Percentiles rank a stretch among this genome's conserved stretches.
Conservation (phyloP, 2,888 invertebrate species). For the Caradrina clavipalpis region DNA sequence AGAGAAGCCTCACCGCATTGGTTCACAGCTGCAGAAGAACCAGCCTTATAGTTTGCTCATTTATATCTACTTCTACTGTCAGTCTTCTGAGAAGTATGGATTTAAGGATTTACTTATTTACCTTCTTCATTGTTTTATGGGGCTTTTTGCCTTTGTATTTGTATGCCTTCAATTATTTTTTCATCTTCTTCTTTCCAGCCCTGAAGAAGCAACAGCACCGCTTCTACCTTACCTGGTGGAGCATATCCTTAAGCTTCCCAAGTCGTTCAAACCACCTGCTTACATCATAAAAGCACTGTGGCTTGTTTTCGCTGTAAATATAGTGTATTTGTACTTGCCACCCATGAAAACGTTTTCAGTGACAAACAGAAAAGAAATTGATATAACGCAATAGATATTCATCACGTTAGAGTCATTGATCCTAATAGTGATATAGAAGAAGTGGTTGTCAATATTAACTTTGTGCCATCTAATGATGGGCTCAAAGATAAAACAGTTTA, state of each 20-base stretch:
- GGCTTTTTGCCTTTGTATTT: background rate
- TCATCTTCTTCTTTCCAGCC: conserved; percentile 67
- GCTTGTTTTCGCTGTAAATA: conserved; percentile 87
- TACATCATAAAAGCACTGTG: conserved; percentile 86
- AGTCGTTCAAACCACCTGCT: conserved; percentile 76
- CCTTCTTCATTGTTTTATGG: background rate
- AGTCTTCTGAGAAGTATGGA: conserved; percentile 85
- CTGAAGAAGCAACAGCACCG: conserved; percentile 81
- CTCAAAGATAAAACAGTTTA: background rate
- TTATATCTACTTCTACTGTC: conserved; percentile 87
- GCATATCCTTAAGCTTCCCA: conserved; percentile 78
- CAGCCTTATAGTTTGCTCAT: conserved; percentile 84
- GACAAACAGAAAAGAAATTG: too few species aligned
- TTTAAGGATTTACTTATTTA: conserved; percentile 59
- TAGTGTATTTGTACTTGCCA: background rate
- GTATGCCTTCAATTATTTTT: background rate
- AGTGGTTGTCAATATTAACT: background rate
- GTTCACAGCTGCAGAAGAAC: conserved; percentile 78
- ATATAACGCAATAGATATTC: background rate
- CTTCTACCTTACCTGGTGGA: conserved; percentile 82
- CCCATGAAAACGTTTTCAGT: too few species aligned
- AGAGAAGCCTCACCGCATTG: conserved; percentile 80
- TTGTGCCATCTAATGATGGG: background rate
- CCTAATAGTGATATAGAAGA: background rate
- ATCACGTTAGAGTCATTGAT: background rate